Conservation (phyloP, 2,888 invertebrate species). For the Sycophila texana region DNA sequence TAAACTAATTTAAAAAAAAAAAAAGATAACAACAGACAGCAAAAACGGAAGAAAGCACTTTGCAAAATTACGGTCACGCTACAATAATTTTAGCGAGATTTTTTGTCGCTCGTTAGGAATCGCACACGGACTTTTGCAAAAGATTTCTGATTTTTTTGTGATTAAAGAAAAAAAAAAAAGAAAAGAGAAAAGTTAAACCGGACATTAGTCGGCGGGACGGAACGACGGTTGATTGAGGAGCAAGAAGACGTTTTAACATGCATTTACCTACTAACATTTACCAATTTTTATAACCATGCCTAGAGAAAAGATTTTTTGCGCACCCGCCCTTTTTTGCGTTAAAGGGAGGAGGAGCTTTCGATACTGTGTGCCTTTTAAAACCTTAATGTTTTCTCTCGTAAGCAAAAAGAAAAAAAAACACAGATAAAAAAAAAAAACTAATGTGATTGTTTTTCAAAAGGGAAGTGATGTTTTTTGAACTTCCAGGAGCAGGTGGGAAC, state of each 20-base stretch:
- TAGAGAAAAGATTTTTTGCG: conserved; percentile 40
- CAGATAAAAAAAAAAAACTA: conserved; percentile 59
- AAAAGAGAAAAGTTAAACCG: conserved; percentile 19
- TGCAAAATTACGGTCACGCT: conserved; percentile 31
- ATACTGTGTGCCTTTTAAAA: conserved; percentile 56
- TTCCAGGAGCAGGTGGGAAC: conserved; percentile 76
- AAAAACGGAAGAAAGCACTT: conserved; percentile 47
- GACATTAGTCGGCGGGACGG: conserved; percentile 25
- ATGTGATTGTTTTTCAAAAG: conserved; percentile 75
- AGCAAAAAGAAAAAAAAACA: conserved; percentile 55
- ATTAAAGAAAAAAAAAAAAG: conserved; percentile 6
- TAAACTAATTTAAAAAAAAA: neutral
- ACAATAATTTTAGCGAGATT: conserved; percentile 20
- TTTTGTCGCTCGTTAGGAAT: conserved; percentile 26
- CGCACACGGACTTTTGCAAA: conserved; percentile 38
- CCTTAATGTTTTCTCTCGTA: conserved; percentile 64
- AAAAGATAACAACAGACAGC: conserved; percentile 16
- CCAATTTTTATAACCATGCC: conserved; percentile 44
- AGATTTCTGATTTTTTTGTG: conserved; percentile 48
- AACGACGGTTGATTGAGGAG: conserved; percentile 44
- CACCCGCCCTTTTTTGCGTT: conserved; percentile 48
- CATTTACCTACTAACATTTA: conserved; percentile 45
- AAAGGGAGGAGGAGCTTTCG: conserved; percentile 56
- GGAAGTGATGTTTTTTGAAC: conserved; percentile 76
- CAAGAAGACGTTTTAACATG: conserved; percentile 47